Percentiles rank a stretch among this genome's conserved stretches.
phyloP scores from a whole-genome alignment of 2,888 invertebrate species.

The Agrotis puta region DNA sequence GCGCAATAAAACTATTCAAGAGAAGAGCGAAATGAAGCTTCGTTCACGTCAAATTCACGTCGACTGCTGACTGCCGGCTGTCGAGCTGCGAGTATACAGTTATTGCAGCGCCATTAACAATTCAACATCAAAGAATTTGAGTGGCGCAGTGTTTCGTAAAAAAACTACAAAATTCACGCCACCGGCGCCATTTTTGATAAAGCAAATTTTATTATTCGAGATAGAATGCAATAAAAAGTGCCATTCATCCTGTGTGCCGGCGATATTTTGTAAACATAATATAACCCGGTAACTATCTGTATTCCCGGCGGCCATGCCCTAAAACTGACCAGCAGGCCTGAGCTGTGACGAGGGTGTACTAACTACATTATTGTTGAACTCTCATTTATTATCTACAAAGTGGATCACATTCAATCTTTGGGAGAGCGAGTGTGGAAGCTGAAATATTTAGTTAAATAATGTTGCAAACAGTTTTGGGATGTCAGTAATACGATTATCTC shows the following conservation, averaged over 20 bases:
- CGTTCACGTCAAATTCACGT: constrained; percentile 43
- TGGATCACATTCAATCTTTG: constrained; percentile 58
- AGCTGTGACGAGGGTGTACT: constrained; percentile 61
- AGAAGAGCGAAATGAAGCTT: constrained; percentile 53
- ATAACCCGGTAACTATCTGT: constrained; percentile 51
- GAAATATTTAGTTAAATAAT: constrained; percentile 39
- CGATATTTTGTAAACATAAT: constrained; percentile 61
- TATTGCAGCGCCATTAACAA: constrained; percentile 56
- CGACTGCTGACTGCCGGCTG: not conserved
- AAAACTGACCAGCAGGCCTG: constrained; percentile 25
- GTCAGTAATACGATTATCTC: constrained; percentile 49
- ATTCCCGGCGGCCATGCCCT: constrained; percentile 49
- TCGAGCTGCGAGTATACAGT: constrained; percentile 23
- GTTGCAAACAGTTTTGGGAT: constrained; percentile 49
- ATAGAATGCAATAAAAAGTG: constrained; percentile 66
- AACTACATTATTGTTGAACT: constrained; percentile 59
- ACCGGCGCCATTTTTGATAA: constrained; percentile 54
- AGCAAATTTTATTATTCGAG: constrained; percentile 61
- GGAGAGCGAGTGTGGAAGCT: constrained; percentile 25
- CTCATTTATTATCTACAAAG: constrained; percentile 64
- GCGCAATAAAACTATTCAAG: constrained; percentile 55
- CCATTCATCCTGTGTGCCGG: constrained; percentile 56
- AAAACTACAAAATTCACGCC: constrained; percentile 42
- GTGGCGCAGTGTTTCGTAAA: constrained; percentile 43
- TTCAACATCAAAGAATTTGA: constrained; percentile 56